Conservation (phyloP, 2,113 vertebrate genomes). For the Solenodon paradoxus region DNA sequence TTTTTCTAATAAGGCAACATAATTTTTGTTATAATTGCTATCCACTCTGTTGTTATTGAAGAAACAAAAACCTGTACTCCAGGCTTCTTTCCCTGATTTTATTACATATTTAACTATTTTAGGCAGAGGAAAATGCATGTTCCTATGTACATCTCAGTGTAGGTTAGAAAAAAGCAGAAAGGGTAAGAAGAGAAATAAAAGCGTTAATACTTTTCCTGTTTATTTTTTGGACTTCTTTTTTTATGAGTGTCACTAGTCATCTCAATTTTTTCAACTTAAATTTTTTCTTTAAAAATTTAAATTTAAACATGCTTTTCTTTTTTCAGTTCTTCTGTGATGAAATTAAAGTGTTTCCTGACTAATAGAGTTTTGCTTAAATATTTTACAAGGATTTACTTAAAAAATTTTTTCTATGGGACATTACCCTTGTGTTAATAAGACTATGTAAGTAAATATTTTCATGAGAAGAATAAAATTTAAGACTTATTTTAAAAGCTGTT, state of each 20-base stretch:
- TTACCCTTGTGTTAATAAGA: constrained; percentile 22
- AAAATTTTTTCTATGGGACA: neutral
- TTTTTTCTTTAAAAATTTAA: neutral
- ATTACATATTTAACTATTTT: neutral
- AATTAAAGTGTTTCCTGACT: neutral
- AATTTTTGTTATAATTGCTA: neutral
- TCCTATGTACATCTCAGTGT: neutral
- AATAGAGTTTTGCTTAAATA: constrained; percentile 9
- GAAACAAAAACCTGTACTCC: neutral
- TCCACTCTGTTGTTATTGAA: neutral
- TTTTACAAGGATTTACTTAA: constrained; percentile 20
- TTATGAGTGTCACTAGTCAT: neutral
- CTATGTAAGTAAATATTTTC: neutral
- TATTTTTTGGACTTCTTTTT: neutral
- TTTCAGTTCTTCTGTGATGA: neutral
- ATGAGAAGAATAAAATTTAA: neutral
- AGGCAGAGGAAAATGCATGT: neutral
- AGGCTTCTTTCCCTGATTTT: neutral
- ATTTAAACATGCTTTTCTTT: neutral
- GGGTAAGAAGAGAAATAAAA: neutral
- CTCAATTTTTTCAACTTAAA: constrained; percentile 20
- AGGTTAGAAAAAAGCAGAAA: neutral
- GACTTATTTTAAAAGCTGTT: neutral
- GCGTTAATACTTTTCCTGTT: neutral
- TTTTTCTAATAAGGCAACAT: neutral